These are phyloP conservation scores for Probaryconus sp. DNA, from an alignment of 1,140 invertebrate species.

Conservation along the genomic window DNA sequence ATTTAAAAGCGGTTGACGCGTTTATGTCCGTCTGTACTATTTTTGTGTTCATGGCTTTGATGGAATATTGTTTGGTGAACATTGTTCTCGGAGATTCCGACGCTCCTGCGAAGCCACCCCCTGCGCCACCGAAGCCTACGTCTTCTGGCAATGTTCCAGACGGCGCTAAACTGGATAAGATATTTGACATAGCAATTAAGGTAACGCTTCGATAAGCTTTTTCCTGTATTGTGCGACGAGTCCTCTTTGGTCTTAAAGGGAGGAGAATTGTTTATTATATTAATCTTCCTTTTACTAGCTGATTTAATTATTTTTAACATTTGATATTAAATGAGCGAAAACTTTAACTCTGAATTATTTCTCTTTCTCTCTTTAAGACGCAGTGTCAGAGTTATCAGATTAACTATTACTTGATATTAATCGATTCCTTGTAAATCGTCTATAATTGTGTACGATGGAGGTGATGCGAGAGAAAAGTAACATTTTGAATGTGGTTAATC, in stretches of 20 bases:
- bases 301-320: too few species aligned
- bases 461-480: too few species aligned
- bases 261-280: neutral
- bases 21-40: conserved; percentile 95
- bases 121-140: conserved; percentile 67
- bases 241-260: conserved; percentile 3
- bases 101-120: conserved; percentile 72
- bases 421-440: too few species aligned
- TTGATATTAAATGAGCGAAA: too few species aligned
- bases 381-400: conserved; percentile 11
- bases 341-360: neutral
- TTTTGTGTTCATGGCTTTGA: conserved; percentile 95
- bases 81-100: conserved; percentile 89
- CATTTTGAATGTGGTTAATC: conserved; percentile 58
- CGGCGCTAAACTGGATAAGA: conserved; percentile 78
- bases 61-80: conserved; percentile 96
- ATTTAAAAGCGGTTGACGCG: conserved; percentile 92
- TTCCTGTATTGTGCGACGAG: conserved; percentile 1
- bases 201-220: conserved; percentile 43
- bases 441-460: too few species aligned
- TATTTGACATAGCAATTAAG: conserved; percentile 61
- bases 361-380: conserved; percentile 1
- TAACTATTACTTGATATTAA: too few species aligned
- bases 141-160: conserved; percentile 66
- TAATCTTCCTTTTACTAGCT: too few species aligned